phyloP scores from a whole-genome alignment of 2,797 vertebrate species.

The Taeniopygia guttata region DNA sequence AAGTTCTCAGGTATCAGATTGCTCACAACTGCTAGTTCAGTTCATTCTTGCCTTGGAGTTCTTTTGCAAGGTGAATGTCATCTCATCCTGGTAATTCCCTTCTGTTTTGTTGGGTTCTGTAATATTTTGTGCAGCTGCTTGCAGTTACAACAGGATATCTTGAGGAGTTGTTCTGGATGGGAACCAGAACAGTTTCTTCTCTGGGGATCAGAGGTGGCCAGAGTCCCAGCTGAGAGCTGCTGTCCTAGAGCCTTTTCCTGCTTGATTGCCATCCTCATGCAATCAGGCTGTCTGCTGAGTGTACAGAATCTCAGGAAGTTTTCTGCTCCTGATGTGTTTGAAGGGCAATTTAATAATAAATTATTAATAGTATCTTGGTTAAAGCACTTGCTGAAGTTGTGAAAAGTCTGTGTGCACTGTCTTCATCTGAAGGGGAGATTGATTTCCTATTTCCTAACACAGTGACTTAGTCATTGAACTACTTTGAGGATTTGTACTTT shows the following conservation, averaged over 20 bases:
- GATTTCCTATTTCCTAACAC: not conserved
- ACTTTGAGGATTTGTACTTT: not conserved
- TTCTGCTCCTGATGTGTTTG: not conserved
- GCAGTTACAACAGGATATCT: not conserved
- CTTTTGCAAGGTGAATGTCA: not conserved
- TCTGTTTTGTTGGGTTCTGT: not conserved
- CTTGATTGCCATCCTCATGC: not conserved
- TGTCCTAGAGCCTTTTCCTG: not conserved
- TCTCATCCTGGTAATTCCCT: not conserved
- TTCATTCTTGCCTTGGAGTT: not conserved
- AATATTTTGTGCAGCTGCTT: not conserved
- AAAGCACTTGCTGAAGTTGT: not conserved
- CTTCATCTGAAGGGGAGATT: not conserved
- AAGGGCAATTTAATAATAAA: not conserved
- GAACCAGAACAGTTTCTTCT: not conserved
- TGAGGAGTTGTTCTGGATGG: not conserved
- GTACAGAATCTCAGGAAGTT: not conserved
- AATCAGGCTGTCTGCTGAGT: not conserved
- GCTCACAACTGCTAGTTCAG: not conserved
- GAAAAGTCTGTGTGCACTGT: not conserved
- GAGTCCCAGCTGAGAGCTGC: not conserved
- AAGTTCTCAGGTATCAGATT: not conserved
- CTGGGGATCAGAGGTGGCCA: not conserved
- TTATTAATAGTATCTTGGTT: not conserved
- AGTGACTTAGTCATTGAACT: not conserved